A percentile compares a stretch with the other conserved stretches of the same genome.
Evolutionary conservation across 2,888 invertebrate genomes (phyloP).

Genomic region (Chrysodeixis includens): DNA sequence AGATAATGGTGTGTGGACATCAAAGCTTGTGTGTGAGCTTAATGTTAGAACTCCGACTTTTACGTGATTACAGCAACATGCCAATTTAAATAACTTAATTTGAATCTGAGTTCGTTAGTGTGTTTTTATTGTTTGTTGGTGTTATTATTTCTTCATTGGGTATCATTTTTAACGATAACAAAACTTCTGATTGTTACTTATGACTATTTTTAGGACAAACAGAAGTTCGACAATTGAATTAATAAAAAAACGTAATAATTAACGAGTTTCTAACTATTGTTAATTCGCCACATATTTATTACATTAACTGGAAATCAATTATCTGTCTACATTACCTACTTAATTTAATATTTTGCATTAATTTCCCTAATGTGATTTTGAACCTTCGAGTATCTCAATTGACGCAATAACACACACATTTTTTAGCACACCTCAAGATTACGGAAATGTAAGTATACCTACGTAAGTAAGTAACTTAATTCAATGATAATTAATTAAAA

Average conservation of each 20-base stretch:
- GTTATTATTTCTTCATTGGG: not conserved
- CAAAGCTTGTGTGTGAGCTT: not conserved
- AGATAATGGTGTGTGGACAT: conserved; percentile 1
- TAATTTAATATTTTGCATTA: too few relatives aligned
- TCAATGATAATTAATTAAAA: not conserved
- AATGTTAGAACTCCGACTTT: not conserved
- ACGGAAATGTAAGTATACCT: not conserved
- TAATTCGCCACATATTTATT: too few relatives aligned
- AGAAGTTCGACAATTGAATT: too few relatives aligned
- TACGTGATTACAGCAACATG: not conserved
- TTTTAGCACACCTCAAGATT: not conserved
- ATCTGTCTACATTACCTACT: too few relatives aligned
- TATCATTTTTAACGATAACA: not conserved
- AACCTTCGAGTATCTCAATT: not conserved
- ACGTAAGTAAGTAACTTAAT: not conserved
- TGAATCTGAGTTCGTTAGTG: not conserved
- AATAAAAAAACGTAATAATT: too few relatives aligned
- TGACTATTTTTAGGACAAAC: too few relatives aligned
- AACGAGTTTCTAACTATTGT: too few relatives aligned
- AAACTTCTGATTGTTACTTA: not conserved
- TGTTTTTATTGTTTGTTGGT: too few relatives aligned
- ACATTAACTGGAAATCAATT: too few relatives aligned
- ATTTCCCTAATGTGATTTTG: too few relatives aligned
- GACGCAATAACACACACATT: not conserved
- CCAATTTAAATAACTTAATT: not conserved